phyloP scores from a whole-genome alignment of 2,113 vertebrate species.

The Xerus inauris region DNA sequence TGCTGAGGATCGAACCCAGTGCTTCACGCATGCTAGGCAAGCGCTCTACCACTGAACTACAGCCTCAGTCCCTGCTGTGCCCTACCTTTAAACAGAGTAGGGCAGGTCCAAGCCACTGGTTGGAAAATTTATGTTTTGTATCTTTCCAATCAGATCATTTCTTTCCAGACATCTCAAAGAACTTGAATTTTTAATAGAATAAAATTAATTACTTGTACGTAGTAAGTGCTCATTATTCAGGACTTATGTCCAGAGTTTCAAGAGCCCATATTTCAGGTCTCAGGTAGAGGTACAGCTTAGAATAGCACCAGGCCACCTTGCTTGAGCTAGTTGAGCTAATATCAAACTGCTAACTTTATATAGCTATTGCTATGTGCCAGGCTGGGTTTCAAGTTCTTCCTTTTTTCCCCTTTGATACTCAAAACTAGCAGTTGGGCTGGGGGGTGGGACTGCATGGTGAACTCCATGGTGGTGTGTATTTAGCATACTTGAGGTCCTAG shows the following conservation, averaged over 20 bases:
- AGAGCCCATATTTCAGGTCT: background rate
- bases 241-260: background rate
- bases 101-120: background rate
- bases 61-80: too few species aligned
- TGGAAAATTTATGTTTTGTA: too few species aligned
- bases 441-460: too few species aligned
- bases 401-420: background rate
- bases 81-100: background rate
- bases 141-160: conserved; percentile 16
- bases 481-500: background rate
- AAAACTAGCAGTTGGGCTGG: background rate
- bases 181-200: background rate
- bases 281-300: background rate
- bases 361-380: rapidly evolving
- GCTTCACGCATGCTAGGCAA: too few species aligned
- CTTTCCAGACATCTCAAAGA: background rate
- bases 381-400: background rate
- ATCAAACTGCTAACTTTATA: background rate
- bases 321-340: background rate
- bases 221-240: background rate
- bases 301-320: background rate
- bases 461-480: background rate
- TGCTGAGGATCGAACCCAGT: too few species aligned
- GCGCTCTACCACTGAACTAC: too few species aligned
- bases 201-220: background rate